Base-by-base conservation (phyloP, 1,140 invertebrate species). In the Lepidurus couesii region DNA sequence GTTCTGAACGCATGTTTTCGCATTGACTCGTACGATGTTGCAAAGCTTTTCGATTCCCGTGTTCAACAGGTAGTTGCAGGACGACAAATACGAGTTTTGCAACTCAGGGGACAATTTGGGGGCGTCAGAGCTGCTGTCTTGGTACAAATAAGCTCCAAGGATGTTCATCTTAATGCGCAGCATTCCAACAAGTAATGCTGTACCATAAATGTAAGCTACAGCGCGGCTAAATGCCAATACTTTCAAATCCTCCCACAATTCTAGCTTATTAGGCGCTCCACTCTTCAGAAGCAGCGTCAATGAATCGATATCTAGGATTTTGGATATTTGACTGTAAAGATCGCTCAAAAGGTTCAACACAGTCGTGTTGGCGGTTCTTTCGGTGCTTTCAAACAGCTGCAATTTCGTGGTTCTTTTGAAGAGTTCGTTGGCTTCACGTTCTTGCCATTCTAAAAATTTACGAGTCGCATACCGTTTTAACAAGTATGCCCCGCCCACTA, bases 311-410 rank as follows among this genome's bases (percentile, higher is more conserved):
- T 95, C 89, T 44, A 95, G 85, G 45, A 87, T 84, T 80, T 86
- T 86, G 16, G 89, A 84, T 74, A 97, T 88, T 5, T 89, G 88
- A 77, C 92, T 90, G 81, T 90, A 89, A 74, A 97, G 85, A 79
- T 90, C 90, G 34, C 88, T 86, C 11, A 91, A 87, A 79, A 97
- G 85, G 16, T 90, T 91, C 4, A 93, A 82, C 78, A 94, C 92
- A 73, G 93, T 95, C 83, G 93, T 90, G 84, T 93, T 92, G 82
- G 94, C 96, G 5, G 93, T 96, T 81, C 90, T 86, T 81, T 95
- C 92, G 44, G 93, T 96, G 75, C 91, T 93, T 84, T 96, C 93
- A 87, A 95, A 97, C 83, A 96, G 93, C 81, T 93, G 92, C 82
- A 92, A 90, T 75, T 92, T 90, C 77, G 92, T 89, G 8, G 91